Base-by-base conservation (phyloP, 2,113 vertebrate genomes). In the Aspiorhynchus laticeps region DNA sequence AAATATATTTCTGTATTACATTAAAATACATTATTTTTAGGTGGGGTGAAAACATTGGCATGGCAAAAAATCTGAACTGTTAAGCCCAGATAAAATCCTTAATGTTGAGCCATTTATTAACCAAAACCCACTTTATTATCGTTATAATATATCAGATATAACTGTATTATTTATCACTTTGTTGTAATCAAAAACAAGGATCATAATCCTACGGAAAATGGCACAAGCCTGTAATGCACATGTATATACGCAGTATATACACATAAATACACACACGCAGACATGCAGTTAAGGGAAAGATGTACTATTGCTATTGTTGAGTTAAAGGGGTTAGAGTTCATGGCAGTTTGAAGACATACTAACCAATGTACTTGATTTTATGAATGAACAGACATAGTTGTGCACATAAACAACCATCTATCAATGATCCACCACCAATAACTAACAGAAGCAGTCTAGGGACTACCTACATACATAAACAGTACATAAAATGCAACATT, bases 161-260 rank as follows among this genome's bases (percentile, higher is more conserved):
- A 24, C 24, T 59, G 7, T 59, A 59, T 59, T 53, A 56, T 56
- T 51, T 51, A 51, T 51, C 48, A 51, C 15, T 56, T 21, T 21
- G 6, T 56, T 24, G 21, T 24, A 38, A 38, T 24, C 9, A 73
- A 31, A 53, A 78, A 33, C 5, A 53, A 36, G 2, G 21, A 31
- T 56, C 4, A 36, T 79, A 21, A 80, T 63, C 1, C 12, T 61
- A 61, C 15, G 1, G 3, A 43, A 80, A 75, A 75, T 56, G 46
- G 78, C 80, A 89, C 85, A 80, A 88, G 86, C 85, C 65, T 75
- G 61, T 51, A 88, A 90, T 63, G 76, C 80, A 88, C 84, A 82
- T 15, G 17, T 51, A 51, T 17, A 53, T 6, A 53, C 0, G 19
- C 17, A 19, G 26, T 74, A 53, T 65, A 38, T 28, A 79, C 56